Evolutionary conservation across 2,113 vertebrate species (phyloP).

Genomic region (Lasiurus cinereus): DNA sequence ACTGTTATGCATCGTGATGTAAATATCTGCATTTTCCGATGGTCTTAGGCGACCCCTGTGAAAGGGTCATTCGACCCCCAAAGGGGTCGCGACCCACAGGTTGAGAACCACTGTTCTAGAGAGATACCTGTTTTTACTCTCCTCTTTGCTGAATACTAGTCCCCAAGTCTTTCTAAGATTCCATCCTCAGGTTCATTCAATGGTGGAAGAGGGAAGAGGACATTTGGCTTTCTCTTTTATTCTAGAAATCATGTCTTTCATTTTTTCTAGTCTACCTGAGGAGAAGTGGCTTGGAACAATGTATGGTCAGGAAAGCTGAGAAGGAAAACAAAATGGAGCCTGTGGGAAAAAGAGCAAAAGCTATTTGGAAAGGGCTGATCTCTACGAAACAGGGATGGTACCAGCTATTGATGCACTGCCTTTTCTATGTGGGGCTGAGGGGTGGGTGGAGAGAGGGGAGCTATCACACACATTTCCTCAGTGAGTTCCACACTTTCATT

Average conservation of each 20-base stretch:
- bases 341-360: not conserved
- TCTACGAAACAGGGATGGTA: not conserved
- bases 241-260: not conserved
- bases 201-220: not conserved
- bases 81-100: too few relatives aligned
- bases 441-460: too few relatives aligned
- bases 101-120: not conserved
- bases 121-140: not conserved
- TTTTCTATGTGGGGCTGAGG: not conserved
- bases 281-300: not conserved
- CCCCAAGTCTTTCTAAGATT: not conserved
- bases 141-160: not conserved
- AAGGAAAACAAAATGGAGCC: not conserved
- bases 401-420: too few relatives aligned
- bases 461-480: not conserved
- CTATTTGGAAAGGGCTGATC: not conserved
- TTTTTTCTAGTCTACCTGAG: not conserved
- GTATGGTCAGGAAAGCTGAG: not conserved
- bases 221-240: not conserved
- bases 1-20: too few relatives aligned
- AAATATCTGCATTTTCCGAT: too few relatives aligned
- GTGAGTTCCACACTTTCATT: not conserved
- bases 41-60: too few relatives aligned
- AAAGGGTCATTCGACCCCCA: too few relatives aligned
- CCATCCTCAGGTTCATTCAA: not conserved